A percentile compares a stretch with the other conserved stretches of the same genome.
Evolutionary conservation across 2,113 vertebrate genomes (phyloP).

Genomic region (Casuarius casuarius): DNA sequence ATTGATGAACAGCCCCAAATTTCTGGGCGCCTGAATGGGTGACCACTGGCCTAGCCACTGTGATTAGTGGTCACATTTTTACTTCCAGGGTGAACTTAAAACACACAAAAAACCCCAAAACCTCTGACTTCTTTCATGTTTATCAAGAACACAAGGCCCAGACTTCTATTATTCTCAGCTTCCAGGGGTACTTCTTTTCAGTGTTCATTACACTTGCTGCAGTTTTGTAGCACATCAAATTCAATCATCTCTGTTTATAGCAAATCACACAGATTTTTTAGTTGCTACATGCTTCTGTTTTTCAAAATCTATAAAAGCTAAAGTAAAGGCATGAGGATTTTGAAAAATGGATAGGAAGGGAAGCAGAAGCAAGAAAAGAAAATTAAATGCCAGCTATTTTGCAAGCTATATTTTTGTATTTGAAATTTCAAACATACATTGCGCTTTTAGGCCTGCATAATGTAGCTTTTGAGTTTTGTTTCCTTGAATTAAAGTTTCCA

Average conservation of each 20-base stretch:
- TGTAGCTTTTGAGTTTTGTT: conserved; percentile 35
- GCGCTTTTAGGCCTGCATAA: conserved; percentile 1
- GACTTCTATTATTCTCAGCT: not conserved
- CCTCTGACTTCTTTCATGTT: not conserved
- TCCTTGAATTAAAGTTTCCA: conserved; percentile 56
- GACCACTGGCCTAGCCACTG: not conserved
- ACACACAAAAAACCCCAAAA: not conserved
- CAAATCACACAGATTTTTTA: not conserved
- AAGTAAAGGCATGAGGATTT: not conserved
- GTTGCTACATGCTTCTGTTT: not conserved
- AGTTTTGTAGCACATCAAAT: not conserved
- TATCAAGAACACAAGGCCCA: not conserved
- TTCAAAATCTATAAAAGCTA: not conserved
- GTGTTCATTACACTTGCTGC: not conserved
- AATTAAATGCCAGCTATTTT: not conserved
- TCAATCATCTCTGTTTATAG: not conserved
- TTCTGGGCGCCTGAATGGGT: not conserved
- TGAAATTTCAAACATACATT: conserved; percentile 45
- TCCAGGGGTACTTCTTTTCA: not conserved
- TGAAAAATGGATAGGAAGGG: not conserved
- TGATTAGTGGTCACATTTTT: not conserved
- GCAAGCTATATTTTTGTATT: not conserved
- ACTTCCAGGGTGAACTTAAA: not conserved
- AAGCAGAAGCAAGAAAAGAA: not conserved
- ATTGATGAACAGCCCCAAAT: not conserved